Base-by-base conservation (phyloP, 2,797 vertebrate species). In the Meriones psammophilus region DNA sequence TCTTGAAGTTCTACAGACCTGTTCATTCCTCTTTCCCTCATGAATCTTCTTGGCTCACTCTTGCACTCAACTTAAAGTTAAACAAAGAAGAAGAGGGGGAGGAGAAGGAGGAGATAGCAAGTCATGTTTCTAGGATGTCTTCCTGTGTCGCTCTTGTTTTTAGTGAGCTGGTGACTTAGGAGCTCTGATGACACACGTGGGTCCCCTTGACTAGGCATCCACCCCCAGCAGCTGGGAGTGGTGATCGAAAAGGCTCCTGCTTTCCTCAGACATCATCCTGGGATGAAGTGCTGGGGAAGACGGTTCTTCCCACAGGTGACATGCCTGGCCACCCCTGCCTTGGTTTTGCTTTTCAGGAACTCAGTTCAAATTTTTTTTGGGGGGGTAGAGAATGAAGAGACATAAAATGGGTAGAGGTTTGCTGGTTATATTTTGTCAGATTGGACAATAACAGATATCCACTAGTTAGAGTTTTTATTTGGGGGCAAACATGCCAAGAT, bases 281-380 rank as follows among this genome's bases (percentile, higher is more conserved):
- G 6, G n/a, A 42, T 0, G 0, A 64, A 9, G 22, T 13, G 2
- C 80, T 0, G 0, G 46, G 62, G 46, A 68, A 12, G 14, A 30
- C 28, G 10, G 20, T 22, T 2, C 28, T n/a, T 81, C 14, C 76
- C 10, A 28, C 4, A 36, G 10, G 13, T 20, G 86, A 12, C 54
- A 6, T 4, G 22, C 18, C 2, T 64, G 20, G 77, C 24, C 56
- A 80, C 22, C 56, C 20, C 46, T 92, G 58, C 22, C 56, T 78
- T 20, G 2, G 12, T 60, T 92, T 36, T 87, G n/a, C 8, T 92
- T 74, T 87, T 42, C 78, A 80, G 66, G 24, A 30, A 7, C 5
- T 50, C 15, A n/a, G 64, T 17, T 5, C 39, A 33, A 86, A 54
- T 42, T 42, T 56, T 39, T 39, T 39, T 39, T 39, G 39, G 39